Evolutionary conservation across 2,113 vertebrate genomes (phyloP), one percentile per base, ranked within the genome.

Genomic region (Pavo muticus): DNA sequence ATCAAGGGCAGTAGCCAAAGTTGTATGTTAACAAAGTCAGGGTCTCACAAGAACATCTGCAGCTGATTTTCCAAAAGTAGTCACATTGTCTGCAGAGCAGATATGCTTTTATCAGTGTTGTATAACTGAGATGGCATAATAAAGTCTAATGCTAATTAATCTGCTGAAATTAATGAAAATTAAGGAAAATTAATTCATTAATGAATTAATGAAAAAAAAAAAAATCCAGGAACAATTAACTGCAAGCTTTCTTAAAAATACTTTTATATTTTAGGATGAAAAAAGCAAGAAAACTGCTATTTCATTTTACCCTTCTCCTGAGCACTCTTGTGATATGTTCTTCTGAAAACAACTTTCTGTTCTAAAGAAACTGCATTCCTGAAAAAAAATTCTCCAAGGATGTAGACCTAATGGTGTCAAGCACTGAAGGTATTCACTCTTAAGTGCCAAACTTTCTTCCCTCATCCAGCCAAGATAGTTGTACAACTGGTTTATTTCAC

Each of bases 381-480:
- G 50, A 82, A 89, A 78, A 3, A 3, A 16, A 12, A 67, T 1
- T 27, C 21, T 68, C 4, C 2, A 52, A 64, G 6, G 29, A 60
- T 1, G 0, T 1, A 75, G 39, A 35, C 0, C 0, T 23, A 72
- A 39, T 2, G 67, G 3, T 7, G 23, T 15, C 30, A 42, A 79
- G 1, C 6, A 50, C 3, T 64, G 30, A 87, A 63, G 40, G 78
- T 59, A 56, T 9, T 3, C 0, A 37, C 23, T 81, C 24, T 15
- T 15, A 75, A 39, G 82, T 50, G 47, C 16, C 8, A 6, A 32
- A 3, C 5, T 75, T 84, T 68, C 2, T 65, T 68, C 44, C 19
- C 4, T 25, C 21, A 69, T 52, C 25, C 45, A 65, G 18, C 47
- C 47, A 56, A 35, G 39, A 82, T 29, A 60, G 61, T 56, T 59